Evolutionary conservation across 2,113 vertebrate genomes (phyloP), one percentile per base, ranked within the genome.

Genomic region (Propithecus coquereli): DNA sequence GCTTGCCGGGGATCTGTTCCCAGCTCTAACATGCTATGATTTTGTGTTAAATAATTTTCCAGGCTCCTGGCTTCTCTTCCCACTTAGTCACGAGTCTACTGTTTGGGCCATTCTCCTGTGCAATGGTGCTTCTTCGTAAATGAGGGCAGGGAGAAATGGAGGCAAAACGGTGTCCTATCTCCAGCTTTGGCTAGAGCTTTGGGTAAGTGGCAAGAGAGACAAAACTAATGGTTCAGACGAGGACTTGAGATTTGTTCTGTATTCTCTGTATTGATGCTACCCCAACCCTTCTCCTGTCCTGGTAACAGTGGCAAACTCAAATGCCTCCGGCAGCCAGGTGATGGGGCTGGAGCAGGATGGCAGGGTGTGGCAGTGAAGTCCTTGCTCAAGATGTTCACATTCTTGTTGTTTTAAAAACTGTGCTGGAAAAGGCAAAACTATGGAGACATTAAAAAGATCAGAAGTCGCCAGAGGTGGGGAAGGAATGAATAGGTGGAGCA

Each of bases 401-500:
- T 82, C 74, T 40, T 25, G 43, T 10, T 45, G n/a, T 76, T 85
- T 73, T n/a, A 81, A 37, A 91, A 43, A 65, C 30, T 1, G 2
- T 34, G 14, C n/a, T 57, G 50, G 37, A 40, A 63, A 43, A 65
- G 30, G 14, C 54, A 16, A 40, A 87, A 54, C 73, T 45, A 40
- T 30, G 7, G 14, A 63, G 43, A 70, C n/a, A 61, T 17, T 63
- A 30, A 81, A 83, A 61, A 80, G 23, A 43, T 8, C 1, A 77
- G 6, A 27, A 6, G 34, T 18, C n/a, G 17, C 57, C 59, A 73
- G 40, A 74, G 30, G 22, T 30, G 4, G 27, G 2, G 23, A 27
- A n/a, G 14, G 32, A 34, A 70, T 0, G 23, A 54, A 4, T 5
- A 43, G 8, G 3, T 22, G 12, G 30, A 30, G 83, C 4, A 27